These are phyloP conservation scores for Eupelmus urozonus DNA, from an alignment of 2,888 invertebrate genomes.

Conservation along the genomic window DNA sequence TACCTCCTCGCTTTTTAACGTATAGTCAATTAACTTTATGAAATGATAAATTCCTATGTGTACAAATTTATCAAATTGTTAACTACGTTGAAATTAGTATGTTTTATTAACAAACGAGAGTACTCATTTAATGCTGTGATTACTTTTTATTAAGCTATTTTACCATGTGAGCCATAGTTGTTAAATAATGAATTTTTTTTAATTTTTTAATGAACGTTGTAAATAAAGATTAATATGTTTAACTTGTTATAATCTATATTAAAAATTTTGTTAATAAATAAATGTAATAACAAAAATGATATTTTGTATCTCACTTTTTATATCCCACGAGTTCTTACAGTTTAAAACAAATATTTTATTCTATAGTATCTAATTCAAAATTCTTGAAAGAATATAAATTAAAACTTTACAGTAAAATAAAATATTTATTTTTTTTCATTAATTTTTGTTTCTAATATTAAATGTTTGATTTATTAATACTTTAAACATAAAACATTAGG, in stretches of 20 bases:
- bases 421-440: too few species aligned
- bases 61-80: conserved; percentile 30
- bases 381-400: too few species aligned
- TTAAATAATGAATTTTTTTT: conserved; percentile 34
- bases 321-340: too few species aligned
- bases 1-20: conserved; percentile 49
- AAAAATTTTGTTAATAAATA: conserved; percentile 49
- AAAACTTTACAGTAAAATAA: too few species aligned
- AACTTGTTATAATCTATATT: conserved; percentile 40
- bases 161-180: conserved; percentile 28
- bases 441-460: too few species aligned
- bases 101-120: background rate
- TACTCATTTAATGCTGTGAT: conserved; percentile 57
- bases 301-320: too few species aligned
- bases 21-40: conserved; percentile 40
- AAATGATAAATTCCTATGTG: conserved; percentile 19
- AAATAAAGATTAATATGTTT: conserved; percentile 44
- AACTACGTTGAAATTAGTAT: conserved; percentile 10
- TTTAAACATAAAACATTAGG: too few species aligned
- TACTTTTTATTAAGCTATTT: conserved; percentile 36
- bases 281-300: conserved; percentile 35
- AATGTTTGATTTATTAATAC: too few species aligned
- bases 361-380: too few species aligned
- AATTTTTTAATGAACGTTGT: conserved; percentile 34
- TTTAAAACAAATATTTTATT: too few species aligned